Percentiles rank a stretch among this genome's conserved stretches.
These are phyloP conservation scores for Linnaemya tessellans DNA, from an alignment of 2,888 invertebrate genomes.

Conservation along the genomic window DNA sequence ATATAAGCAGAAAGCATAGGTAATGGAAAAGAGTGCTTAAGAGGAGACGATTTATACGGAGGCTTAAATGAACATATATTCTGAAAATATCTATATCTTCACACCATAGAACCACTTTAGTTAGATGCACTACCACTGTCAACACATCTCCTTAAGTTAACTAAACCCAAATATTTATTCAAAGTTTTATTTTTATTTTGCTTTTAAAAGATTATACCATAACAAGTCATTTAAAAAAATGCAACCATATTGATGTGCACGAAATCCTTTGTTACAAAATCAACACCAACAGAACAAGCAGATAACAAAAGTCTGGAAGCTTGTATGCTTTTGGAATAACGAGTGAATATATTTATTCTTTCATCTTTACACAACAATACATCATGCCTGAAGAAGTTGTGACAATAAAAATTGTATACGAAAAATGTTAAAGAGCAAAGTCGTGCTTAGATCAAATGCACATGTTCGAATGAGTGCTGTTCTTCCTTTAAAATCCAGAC, in stretches of 20 bases:
- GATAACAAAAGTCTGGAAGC: slow-evolving; percentile 21
- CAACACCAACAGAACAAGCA: slow-evolving; percentile 17
- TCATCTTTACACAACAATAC: slow-evolving; percentile 43
- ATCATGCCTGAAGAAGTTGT: slow-evolving; percentile 53
- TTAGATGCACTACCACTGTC: too few relatives aligned
- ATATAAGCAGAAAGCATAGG: too few relatives aligned
- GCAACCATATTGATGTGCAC: background rate
- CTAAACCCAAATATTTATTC: background rate
- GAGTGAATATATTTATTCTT: slow-evolving; percentile 52
- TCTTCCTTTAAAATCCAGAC: background rate
- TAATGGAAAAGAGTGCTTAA: too few relatives aligned
- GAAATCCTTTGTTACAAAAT: slow-evolving; percentile 19
- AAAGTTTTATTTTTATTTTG: background rate
- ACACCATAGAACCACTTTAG: too few relatives aligned
- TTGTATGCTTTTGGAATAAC: slow-evolving; percentile 45
- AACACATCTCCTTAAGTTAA: background rate
- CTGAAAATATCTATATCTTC: too few relatives aligned
- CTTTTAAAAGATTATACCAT: background rate
- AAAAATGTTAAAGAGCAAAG: slow-evolving; percentile 49
- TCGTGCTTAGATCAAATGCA: slow-evolving; percentile 43
- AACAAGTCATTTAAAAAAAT: background rate
- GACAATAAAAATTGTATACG: background rate
- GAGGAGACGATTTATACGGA: too few relatives aligned
- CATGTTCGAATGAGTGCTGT: background rate
- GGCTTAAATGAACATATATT: too few relatives aligned